Evolutionary conservation across 2,888 invertebrate genomes (phyloP).

Genomic region (Cryptus armator): DNA sequence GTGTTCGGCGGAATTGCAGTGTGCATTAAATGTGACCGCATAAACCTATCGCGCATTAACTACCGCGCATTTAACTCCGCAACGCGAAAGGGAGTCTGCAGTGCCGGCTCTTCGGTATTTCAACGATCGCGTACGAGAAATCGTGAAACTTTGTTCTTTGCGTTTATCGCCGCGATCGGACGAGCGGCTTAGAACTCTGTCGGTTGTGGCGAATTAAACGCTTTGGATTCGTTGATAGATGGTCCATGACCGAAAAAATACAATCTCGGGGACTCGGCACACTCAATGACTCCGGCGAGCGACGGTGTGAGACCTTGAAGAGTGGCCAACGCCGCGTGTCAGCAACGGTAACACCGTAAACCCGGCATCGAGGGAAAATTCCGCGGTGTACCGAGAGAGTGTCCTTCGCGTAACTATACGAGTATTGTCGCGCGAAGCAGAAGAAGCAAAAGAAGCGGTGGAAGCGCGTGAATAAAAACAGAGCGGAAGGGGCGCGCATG

Average conservation of each 20-base stretch:
- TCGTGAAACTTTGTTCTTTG: background rate
- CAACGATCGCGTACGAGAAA: background rate
- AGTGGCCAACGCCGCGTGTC: constrained; percentile 4
- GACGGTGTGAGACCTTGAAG: constrained; percentile 48
- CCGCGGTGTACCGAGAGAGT: background rate
- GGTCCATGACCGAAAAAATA: constrained; percentile 21
- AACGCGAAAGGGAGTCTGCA: no score
- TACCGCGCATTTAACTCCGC: background rate
- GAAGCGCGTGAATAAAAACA: constrained; percentile 13
- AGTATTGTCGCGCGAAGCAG: constrained; percentile 12
- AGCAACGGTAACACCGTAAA: background rate
- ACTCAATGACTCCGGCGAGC: constrained; percentile 25
- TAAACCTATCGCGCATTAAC: background rate
- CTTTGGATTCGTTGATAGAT: background rate
- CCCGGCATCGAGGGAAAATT: constrained; percentile 7
- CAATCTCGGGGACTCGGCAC: constrained; percentile 3
- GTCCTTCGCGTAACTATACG: constrained; percentile 38
- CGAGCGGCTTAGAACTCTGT: background rate
- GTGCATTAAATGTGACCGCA: background rate
- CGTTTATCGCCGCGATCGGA: background rate
- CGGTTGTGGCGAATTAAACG: background rate
- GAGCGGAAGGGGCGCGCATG: constrained; percentile 15
- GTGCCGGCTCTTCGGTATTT: no score
- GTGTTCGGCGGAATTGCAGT: background rate
- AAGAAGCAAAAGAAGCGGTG: constrained; percentile 28